A percentile compares a stretch with the other conserved stretches of the same genome.
These are phyloP conservation scores for Sciurus vulgaris DNA, from an alignment of 2,797 vertebrate genomes.

Conservation along the genomic window DNA sequence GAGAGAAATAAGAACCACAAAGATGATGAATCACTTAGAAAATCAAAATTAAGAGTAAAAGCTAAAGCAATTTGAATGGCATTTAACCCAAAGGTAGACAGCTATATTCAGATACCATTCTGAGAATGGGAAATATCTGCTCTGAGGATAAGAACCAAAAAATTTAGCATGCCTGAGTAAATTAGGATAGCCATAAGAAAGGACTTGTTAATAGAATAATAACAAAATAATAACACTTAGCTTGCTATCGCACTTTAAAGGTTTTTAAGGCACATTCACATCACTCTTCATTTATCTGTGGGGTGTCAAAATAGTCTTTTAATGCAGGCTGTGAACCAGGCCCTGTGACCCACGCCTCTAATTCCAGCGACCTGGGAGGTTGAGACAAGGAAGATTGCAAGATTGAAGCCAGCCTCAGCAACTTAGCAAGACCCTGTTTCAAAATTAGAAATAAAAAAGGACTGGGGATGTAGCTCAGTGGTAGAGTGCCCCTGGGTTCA, in stretches of 20 bases:
- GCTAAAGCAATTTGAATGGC: slow-evolving; percentile 53
- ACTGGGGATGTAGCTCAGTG: too few relatives aligned
- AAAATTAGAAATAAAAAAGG: too few relatives aligned
- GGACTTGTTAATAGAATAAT: slow-evolving; percentile 22
- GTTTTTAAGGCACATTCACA: slow-evolving; percentile 57
- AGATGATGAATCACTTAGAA: slow-evolving; percentile 66
- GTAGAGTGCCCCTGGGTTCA: too few relatives aligned
- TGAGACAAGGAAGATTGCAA: too few relatives aligned
- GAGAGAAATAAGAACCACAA: slow-evolving; percentile 18
- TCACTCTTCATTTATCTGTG: slow-evolving; percentile 53
- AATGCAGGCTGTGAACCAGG: neutral
- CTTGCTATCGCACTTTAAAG: neutral
- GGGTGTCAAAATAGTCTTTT: slow-evolving; percentile 31
- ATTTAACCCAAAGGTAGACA: slow-evolving; percentile 60
- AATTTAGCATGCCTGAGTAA: slow-evolving; percentile 1
- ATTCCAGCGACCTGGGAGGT: too few relatives aligned
- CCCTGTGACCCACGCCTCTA: too few relatives aligned
- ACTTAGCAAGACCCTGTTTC: too few relatives aligned
- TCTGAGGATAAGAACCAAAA: slow-evolving; percentile 26
- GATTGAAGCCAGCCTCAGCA: too few relatives aligned
- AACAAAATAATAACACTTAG: slow-evolving; percentile 43
- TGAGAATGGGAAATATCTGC: slow-evolving; percentile 10
- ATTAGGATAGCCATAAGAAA: slow-evolving; percentile 48
- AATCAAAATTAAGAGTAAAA: slow-evolving; percentile 69
- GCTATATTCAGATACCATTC: neutral